A percentile compares a stretch with the other conserved stretches of the same genome.
Evolutionary conservation across 2,888 invertebrate genomes (phyloP).

Genomic region (Pemphredon lugubris): DNA sequence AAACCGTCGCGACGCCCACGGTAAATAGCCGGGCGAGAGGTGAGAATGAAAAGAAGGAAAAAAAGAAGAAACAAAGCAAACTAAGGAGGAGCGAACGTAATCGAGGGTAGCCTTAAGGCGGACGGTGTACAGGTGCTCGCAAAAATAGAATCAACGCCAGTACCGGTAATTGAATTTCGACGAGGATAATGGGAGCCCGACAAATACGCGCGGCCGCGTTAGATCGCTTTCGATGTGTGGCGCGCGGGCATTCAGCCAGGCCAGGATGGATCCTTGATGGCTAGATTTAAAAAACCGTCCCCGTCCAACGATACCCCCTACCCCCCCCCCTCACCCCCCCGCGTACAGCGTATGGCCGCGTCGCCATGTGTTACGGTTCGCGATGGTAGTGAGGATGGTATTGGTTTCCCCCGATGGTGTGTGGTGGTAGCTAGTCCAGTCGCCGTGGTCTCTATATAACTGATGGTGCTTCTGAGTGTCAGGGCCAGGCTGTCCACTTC

Average conservation of each 20-base stretch:
- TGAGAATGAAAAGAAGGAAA: background rate
- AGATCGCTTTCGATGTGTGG: slow-evolving; percentile 69
- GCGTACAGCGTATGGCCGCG: slow-evolving; percentile 44
- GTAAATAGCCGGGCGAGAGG: background rate
- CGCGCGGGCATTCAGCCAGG: slow-evolving; percentile 72
- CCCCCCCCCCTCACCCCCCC: no score
- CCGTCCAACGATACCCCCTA: slow-evolving; percentile 46
- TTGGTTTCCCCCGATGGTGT: slow-evolving; percentile 37
- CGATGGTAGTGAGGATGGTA: slow-evolving; percentile 39
- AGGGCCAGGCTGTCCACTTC: slow-evolving; percentile 78
- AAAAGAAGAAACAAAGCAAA: background rate
- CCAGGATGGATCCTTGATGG: slow-evolving; percentile 75
- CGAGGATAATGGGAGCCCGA: slow-evolving; percentile 67
- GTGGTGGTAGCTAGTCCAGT: slow-evolving; percentile 59
- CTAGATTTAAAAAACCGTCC: slow-evolving; percentile 73
- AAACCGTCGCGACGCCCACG: background rate
- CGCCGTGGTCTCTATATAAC: slow-evolving; percentile 76
- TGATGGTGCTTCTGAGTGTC: slow-evolving; percentile 80
- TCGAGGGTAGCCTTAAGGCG: slow-evolving; percentile 34
- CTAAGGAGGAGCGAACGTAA: background rate
- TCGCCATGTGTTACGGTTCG: slow-evolving; percentile 65
- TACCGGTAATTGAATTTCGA: slow-evolving; percentile 68
- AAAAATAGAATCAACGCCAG: slow-evolving; percentile 60
- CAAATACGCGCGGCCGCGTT: slow-evolving; percentile 69
- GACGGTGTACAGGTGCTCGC: slow-evolving; percentile 38